These are phyloP conservation scores for Ambastaia sidthimunki DNA, from an alignment of 2,797 vertebrate genomes.

Conservation along the genomic window DNA sequence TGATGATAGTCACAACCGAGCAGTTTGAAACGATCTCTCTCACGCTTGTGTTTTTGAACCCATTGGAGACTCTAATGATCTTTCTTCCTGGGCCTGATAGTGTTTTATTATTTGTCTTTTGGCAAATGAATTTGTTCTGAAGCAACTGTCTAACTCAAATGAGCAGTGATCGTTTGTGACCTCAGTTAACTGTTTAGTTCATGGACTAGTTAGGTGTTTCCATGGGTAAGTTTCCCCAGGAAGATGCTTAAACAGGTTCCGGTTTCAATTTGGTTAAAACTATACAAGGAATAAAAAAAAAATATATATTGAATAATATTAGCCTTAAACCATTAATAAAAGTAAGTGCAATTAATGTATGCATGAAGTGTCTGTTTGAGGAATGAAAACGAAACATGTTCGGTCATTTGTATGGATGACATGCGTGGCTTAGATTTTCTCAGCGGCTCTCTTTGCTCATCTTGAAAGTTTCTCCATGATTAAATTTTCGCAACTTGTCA, in stretches of 20 bases:
- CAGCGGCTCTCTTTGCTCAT: background rate
- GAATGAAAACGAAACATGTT: background rate
- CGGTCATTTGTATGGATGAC: background rate
- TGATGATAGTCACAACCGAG: constrained; percentile 16
- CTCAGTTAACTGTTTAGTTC: constrained; percentile 6
- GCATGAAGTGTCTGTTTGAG: too few relatives aligned
- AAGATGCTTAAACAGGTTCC: background rate
- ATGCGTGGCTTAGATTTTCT: background rate
- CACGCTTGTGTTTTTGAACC: constrained; percentile 24
- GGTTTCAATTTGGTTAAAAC: background rate
- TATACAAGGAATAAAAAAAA: too few relatives aligned
- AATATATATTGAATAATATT: too few relatives aligned
- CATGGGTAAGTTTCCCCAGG: too few relatives aligned
- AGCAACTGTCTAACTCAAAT: constrained; percentile 23
- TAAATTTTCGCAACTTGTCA: background rate
- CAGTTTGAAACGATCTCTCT: background rate
- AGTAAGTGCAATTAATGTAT: too few relatives aligned
- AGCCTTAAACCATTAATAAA: too few relatives aligned
- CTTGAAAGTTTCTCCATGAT: background rate
- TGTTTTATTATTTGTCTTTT: constrained; percentile 37
- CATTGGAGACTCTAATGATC: constrained; percentile 37
- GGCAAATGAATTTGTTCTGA: constrained; percentile 17
- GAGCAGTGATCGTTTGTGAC: constrained; percentile 5
- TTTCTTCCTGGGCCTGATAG: constrained; percentile 3
- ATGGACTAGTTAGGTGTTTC: background rate